Conservation (phyloP, 2,113 vertebrate species). For the Vanacampus margaritifer region DNA sequence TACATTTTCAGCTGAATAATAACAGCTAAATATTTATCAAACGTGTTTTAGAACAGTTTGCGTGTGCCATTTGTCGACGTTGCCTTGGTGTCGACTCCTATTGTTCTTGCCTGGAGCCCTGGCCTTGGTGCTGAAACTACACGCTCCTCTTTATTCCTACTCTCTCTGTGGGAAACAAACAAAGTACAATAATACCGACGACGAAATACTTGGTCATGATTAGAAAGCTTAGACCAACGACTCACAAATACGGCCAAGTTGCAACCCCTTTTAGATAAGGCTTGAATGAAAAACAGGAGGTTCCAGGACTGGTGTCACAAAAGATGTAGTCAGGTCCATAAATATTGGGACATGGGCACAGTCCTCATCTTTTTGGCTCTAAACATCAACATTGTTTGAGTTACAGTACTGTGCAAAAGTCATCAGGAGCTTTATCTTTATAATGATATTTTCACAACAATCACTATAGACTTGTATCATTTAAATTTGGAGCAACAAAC, state of each 20-base stretch:
- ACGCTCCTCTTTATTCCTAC: constrained; percentile 2
- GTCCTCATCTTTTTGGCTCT: no score
- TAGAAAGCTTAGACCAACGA: neutral
- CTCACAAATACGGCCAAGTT: neutral
- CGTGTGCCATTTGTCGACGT: constrained; percentile 26
- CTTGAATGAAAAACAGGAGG: neutral
- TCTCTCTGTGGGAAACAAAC: neutral
- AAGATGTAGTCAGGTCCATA: neutral
- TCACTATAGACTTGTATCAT: no score
- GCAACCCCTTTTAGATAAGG: neutral
- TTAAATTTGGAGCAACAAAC: no score
- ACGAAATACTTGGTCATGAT: neutral
- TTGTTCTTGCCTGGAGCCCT: constrained; percentile 75
- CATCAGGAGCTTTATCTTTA: no score
- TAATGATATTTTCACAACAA: no score
- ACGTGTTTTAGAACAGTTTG: neutral
- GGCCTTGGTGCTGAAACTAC: constrained; percentile 76
- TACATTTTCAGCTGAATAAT: neutral
- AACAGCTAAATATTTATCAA: neutral
- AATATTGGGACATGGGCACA: no score
- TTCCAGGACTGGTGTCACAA: neutral
- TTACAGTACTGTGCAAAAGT: no score
- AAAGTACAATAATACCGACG: neutral
- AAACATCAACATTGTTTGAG: no score
- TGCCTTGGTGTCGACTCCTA: constrained; percentile 62